Percentiles rank a stretch among this genome's conserved stretches.
phyloP scores from a whole-genome alignment of 2,113 vertebrate genomes.

The Oenanthe melanoleuca region DNA sequence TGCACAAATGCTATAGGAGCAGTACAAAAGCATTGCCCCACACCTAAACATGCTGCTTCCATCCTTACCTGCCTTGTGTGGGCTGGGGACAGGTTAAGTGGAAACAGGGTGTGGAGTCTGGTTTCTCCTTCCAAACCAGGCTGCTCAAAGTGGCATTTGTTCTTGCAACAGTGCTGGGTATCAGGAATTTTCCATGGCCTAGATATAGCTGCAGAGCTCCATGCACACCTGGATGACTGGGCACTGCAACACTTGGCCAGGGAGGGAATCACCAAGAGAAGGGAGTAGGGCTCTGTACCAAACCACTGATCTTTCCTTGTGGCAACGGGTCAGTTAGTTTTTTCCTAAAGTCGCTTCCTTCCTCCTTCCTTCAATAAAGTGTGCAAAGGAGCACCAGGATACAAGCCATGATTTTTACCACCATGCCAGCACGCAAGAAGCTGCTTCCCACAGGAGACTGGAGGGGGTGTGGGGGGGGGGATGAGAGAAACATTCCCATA shows the following conservation, averaged over 20 bases:
- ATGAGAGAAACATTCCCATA: not conserved
- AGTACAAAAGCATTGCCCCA: not conserved
- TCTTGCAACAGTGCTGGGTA: not conserved
- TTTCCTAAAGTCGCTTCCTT: not conserved
- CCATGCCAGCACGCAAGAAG: not conserved
- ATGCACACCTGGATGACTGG: not conserved
- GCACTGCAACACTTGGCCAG: not conserved
- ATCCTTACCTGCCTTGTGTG: not conserved
- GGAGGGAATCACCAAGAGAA: not conserved
- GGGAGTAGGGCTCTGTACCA: not conserved
- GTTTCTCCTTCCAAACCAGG: not conserved
- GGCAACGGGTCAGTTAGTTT: not conserved
- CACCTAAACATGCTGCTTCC: not conserved
- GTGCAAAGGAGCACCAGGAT: not conserved
- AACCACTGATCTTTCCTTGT: not conserved
- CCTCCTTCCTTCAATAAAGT: not conserved
- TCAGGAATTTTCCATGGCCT: not conserved
- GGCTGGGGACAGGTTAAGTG: not conserved
- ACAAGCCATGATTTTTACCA: not conserved
- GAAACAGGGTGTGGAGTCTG: not conserved
- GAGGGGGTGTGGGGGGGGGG: rapidly evolving
- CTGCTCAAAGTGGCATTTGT: not conserved
- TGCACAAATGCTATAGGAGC: rapidly evolving
- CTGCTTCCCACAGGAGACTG: not conserved
- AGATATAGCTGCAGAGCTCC: not conserved